phyloP scores from a whole-genome alignment of 1,140 invertebrate genomes.

The Conopomorpha cramerella region DNA sequence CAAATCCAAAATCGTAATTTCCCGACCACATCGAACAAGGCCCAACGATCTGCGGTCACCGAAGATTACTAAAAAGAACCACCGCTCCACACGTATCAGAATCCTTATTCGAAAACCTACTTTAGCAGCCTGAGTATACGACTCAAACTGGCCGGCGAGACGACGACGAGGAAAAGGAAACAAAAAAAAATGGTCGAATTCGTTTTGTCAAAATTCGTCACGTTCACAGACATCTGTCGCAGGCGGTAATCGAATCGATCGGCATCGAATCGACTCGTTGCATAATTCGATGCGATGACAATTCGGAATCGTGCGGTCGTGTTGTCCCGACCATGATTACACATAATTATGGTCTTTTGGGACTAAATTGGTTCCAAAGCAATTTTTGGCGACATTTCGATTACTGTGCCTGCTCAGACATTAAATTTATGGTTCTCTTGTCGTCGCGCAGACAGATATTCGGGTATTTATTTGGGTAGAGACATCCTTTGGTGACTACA shows the following conservation, averaged over 20 bases:
- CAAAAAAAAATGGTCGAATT: constrained; percentile 9
- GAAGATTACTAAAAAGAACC: constrained; percentile 44
- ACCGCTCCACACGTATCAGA: constrained; percentile 21
- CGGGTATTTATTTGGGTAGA: neutral
- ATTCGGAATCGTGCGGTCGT: constrained; percentile 28
- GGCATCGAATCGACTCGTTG: constrained; percentile 7
- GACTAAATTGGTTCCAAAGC: constrained; percentile 24
- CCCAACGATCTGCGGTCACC: constrained; percentile 56
- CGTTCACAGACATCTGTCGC: constrained; percentile 54
- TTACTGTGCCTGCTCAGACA: constrained; percentile 14
- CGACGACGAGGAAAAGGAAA: too few species aligned
- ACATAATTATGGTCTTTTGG: constrained; percentile 24
- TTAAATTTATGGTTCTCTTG: neutral
- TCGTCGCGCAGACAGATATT: too few species aligned
- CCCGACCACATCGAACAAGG: constrained; percentile 48
- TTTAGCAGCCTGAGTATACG: constrained; percentile 6
- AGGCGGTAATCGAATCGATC: constrained; percentile 42
- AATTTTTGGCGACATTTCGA: constrained; percentile 25
- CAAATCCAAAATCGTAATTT: constrained; percentile 58
- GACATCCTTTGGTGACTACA: neutral
- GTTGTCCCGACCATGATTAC: constrained; percentile 33
- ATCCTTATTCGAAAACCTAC: constrained; percentile 3
- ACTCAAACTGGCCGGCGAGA: constrained; percentile 9
- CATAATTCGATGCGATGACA: constrained; percentile 54
- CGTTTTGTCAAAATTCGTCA: constrained; percentile 53